Conservation (phyloP, 2,888 invertebrate genomes). For the Amblyjoppa proteus region DNA sequence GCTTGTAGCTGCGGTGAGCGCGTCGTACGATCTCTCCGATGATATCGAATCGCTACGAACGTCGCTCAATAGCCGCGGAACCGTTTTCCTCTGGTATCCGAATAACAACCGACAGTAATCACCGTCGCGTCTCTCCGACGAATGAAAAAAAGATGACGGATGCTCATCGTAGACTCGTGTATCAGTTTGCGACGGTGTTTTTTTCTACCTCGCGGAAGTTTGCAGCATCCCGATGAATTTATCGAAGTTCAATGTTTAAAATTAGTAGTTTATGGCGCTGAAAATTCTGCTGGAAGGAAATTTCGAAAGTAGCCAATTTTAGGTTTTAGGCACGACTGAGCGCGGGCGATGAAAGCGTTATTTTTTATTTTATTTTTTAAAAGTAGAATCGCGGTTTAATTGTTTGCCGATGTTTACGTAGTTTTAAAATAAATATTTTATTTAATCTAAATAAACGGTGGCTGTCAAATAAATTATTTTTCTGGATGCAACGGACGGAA, state of each 20-base stretch:
- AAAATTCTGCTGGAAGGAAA: too few species aligned
- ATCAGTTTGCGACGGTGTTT: not conserved
- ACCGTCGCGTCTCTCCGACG: slow-evolving; percentile 28
- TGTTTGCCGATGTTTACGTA: too few species aligned
- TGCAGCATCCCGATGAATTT: not conserved
- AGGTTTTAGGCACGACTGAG: too few species aligned
- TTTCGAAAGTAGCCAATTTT: too few species aligned
- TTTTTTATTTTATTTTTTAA: too few species aligned
- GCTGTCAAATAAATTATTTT: too few species aligned
- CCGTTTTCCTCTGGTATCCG: not conserved
- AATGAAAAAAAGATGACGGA: slow-evolving; percentile 16
- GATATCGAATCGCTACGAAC: slow-evolving; percentile 20
- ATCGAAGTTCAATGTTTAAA: not conserved
- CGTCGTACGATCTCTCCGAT: not conserved
- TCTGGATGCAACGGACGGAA: too few species aligned
- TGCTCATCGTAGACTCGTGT: not conserved
- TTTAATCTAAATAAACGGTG: too few species aligned
- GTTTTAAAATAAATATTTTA: too few species aligned
- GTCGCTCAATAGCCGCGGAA: not conserved
- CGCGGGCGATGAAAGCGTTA: too few species aligned
- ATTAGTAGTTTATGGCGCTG: too few species aligned
- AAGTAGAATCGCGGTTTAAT: too few species aligned
- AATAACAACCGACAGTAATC: slow-evolving; percentile 26
- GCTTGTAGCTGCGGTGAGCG: not conserved
- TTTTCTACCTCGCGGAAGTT: not conserved